Conservation (phyloP, 2,888 invertebrate species). For the Cheiracanthium punctorium region DNA sequence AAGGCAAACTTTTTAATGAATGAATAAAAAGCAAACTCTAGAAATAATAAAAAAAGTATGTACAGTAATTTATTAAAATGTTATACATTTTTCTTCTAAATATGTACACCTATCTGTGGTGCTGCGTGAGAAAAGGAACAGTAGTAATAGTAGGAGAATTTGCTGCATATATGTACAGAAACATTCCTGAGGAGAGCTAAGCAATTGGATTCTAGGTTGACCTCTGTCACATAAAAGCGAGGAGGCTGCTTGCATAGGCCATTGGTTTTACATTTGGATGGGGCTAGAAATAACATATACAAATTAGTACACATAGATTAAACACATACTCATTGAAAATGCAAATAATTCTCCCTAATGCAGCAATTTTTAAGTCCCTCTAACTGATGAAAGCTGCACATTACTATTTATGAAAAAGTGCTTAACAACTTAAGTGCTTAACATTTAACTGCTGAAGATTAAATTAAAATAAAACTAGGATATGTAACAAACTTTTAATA, state of each 20-base stretch:
- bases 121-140: slow-evolving; percentile 37
- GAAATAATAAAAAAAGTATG: slow-evolving; percentile 53
- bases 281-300: slow-evolving; percentile 82
- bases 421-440: too few relatives aligned
- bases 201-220: slow-evolving; percentile 51
- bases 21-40: too few relatives aligned
- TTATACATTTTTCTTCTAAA: slow-evolving; percentile 61
- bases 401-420: too few relatives aligned
- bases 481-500: too few relatives aligned
- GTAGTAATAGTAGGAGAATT: slow-evolving; percentile 29
- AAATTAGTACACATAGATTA: too few relatives aligned
- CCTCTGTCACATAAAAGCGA: slow-evolving; percentile 72
- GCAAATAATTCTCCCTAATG: too few relatives aligned
- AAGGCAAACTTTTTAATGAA: too few relatives aligned
- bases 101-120: slow-evolving; percentile 37
- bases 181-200: slow-evolving; percentile 62
- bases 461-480: too few relatives aligned
- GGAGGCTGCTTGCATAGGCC: slow-evolving; percentile 87
- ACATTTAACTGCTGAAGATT: too few relatives aligned
- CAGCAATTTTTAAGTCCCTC: too few relatives aligned
- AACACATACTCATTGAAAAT: too few relatives aligned
- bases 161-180: slow-evolving; percentile 38
- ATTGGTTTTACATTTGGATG: slow-evolving; percentile 98
- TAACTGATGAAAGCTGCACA: too few relatives aligned
- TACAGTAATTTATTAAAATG: slow-evolving; percentile 66